A percentile compares a stretch with the other conserved stretches of the same genome.
These are phyloP conservation scores for Brachypalpus laphriformis DNA, from an alignment of 2,888 invertebrate genomes.

Conservation along the genomic window DNA sequence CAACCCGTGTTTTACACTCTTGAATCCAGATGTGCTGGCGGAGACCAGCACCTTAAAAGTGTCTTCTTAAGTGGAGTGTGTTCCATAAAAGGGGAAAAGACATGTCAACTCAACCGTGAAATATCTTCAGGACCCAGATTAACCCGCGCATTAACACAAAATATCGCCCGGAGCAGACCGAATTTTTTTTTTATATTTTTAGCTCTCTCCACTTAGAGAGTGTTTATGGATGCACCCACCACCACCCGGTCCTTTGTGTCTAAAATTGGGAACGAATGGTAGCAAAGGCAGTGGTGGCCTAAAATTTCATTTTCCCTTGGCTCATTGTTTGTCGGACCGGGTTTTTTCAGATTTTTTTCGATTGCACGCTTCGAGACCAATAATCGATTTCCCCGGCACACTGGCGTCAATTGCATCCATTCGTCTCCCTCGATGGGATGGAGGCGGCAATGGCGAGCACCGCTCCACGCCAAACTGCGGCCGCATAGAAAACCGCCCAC, in stretches of 20 bases:
- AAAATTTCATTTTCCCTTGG: slow-evolving; percentile 61
- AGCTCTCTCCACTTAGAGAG: slow-evolving; percentile 35
- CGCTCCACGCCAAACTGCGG: slow-evolving; percentile 56
- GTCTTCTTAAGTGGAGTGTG: slow-evolving; percentile 68
- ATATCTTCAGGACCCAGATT: slow-evolving; percentile 58
- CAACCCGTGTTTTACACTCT: slow-evolving; percentile 52
- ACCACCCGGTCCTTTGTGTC: slow-evolving; percentile 7
- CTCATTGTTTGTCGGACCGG: slow-evolving; percentile 39
- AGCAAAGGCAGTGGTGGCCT: slow-evolving; percentile 11
- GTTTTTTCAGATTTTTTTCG: neutral
- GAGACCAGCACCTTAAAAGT: slow-evolving; percentile 58
- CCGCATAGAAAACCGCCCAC: slow-evolving; percentile 65
- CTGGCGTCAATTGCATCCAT: slow-evolving; percentile 66
- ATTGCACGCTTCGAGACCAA: slow-evolving; percentile 56
- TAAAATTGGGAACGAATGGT: slow-evolving; percentile 48
- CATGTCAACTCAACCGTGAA: slow-evolving; percentile 67
- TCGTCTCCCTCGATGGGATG: slow-evolving; percentile 12
- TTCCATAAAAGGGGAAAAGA: slow-evolving; percentile 49
- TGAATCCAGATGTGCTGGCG: slow-evolving; percentile 40
- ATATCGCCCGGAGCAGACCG: slow-evolving; percentile 40
- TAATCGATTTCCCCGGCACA: slow-evolving; percentile 65
- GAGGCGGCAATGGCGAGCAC: neutral
- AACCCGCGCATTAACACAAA: slow-evolving; percentile 69
- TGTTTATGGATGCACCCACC: neutral
- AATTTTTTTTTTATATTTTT: too few species aligned